Evolutionary conservation across 2,113 vertebrate species (phyloP).

Genomic region (Gopherus evgoodei): DNA sequence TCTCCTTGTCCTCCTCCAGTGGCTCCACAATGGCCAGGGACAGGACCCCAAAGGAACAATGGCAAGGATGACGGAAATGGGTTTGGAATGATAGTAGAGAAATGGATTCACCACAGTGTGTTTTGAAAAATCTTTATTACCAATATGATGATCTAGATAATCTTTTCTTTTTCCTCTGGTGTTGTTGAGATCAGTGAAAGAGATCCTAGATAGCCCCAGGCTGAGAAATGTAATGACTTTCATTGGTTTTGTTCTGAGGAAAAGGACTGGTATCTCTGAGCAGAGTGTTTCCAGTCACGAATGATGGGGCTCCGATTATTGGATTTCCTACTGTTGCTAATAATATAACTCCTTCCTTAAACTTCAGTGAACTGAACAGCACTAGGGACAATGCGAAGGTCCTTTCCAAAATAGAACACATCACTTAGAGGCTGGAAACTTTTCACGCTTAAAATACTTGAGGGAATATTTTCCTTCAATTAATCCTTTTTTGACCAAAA

Average conservation of each 20-base stretch:
- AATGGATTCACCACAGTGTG: background rate
- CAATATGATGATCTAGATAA: background rate
- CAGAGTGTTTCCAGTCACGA: background rate
- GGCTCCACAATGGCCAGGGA: background rate
- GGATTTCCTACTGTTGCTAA: constrained; percentile 8
- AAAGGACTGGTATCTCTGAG: background rate
- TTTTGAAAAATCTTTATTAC: background rate
- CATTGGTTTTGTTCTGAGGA: background rate
- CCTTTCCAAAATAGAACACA: constrained; percentile 4
- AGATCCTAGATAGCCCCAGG: background rate
- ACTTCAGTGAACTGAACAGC: background rate
- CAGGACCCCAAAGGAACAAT: background rate
- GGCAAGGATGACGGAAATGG: background rate
- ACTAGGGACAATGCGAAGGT: background rate
- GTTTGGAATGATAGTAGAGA: background rate
- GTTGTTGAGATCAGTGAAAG: background rate
- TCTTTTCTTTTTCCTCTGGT: background rate
- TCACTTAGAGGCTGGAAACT: background rate
- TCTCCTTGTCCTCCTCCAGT: background rate
- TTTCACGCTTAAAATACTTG: background rate
- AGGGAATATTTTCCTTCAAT: background rate
- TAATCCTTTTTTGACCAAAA: background rate
- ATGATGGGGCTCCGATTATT: background rate
- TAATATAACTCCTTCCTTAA: background rate
- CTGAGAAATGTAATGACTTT: background rate